phyloP scores from a whole-genome alignment of 2,113 vertebrate species.

The Mus spicilegus region DNA sequence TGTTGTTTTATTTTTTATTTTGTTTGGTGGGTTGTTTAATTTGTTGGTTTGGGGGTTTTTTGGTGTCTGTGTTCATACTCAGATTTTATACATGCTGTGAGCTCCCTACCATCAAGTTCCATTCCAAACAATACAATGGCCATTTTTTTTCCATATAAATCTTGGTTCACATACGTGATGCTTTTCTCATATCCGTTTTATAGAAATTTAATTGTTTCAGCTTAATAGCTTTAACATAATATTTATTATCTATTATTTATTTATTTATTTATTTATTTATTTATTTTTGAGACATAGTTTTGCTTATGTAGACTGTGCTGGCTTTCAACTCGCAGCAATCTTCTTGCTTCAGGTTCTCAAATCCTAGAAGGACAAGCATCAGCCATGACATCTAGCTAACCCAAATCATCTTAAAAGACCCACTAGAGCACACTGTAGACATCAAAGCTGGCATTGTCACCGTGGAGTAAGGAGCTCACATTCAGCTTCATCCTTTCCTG shows the following conservation, averaged over 20 bases:
- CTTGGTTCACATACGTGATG: not conserved
- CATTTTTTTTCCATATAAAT: not conserved
- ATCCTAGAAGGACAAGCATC: not conserved
- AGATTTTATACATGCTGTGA: not conserved
- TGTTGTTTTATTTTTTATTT: not conserved
- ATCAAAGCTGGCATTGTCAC: not conserved
- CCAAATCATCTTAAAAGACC: not conserved
- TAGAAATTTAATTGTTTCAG: not conserved
- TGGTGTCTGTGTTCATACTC: too few relatives aligned
- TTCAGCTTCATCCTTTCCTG: not conserved
- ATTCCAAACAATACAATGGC: not conserved
- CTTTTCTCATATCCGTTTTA: constrained; percentile 12
- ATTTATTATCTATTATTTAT: not conserved
- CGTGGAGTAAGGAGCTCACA: too few relatives aligned
- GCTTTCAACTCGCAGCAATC: not conserved
- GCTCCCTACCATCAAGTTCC: not conserved
- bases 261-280: too few relatives aligned
- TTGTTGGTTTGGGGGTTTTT: not conserved
- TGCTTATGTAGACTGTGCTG: not conserved
- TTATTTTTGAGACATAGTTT: not conserved
- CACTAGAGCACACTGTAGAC: not conserved
- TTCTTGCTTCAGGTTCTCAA: not conserved
- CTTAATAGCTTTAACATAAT: not conserved
- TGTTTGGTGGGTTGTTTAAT: not conserved
- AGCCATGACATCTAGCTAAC: not conserved